Base-by-base conservation (phyloP, 1,140 invertebrate genomes). In the Nixonia krombeini region DNA sequence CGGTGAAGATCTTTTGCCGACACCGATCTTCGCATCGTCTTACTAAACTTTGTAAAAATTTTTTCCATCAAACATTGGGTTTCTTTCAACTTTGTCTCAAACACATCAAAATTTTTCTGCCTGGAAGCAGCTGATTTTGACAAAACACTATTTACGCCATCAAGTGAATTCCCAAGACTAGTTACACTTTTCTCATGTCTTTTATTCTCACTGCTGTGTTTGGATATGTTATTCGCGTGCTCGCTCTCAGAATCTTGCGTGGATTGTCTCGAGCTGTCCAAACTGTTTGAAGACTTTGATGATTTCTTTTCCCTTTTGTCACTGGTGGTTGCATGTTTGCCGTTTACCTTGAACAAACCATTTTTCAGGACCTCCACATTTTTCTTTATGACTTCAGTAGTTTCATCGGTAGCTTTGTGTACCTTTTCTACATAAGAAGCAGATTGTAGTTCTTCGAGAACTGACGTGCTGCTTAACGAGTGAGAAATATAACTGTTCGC, bases 351-450 rank as follows among this genome's bases (percentile, higher is more conserved):
- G 4, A 55, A 49, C 4, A 41, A 23, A 33, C 21, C 46, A 1
- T 23, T 63, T 47, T 75, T 82, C 0, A 80, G 37, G 18, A 73
- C 71, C 2, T 80, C 62, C 0, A 78, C 28, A 15, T 77, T 79
- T 17, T 80, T 74, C 18, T 73, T 72, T n/a, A 77, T 80, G n/a
- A 77, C 56, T 7, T 73, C 67, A 10, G 70, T 69, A 0, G 75
- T 74, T 23, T 76, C 59, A 25, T 76, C 73, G 5, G 83, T 78
- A 4, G 78, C 75, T 12, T 79, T 59, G 13, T 83, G 80, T 9
- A 83, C 76, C 37, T 76, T 76, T 16, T 79, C 68, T 1, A 81
- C 72, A 6, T 81, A 83, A 16, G 74, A 73, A 0, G 73, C 57
- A 1, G 72, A 73, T 23, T 79, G 73, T 0, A 78, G 37, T 8